Base-by-base conservation (phyloP, 2,797 vertebrate species). In the Merluccius polli region DNA sequence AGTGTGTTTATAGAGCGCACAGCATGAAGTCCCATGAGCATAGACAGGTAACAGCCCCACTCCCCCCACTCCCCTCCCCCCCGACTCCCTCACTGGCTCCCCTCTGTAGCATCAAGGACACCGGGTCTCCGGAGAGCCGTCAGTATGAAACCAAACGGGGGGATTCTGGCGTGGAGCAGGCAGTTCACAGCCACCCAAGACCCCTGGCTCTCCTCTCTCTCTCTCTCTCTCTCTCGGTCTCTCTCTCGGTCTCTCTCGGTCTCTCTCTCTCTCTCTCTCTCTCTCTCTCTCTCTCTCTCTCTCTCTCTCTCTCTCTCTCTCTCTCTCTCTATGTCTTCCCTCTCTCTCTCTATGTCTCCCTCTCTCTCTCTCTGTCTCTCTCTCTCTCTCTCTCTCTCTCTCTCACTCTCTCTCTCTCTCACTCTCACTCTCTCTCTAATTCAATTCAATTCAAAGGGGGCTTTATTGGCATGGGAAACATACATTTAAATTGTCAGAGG, bases 271-370 rank as follows among this genome's bases (percentile, higher is more conserved):
- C 79, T 84, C 81, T 82, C 85, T 85, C 80, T 81, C 85, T 85
- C 84, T 90, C 83, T 76, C 80, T 84, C 81, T 82, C 85, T 85
- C 80, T 81, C 85, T 85, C 84, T 90, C 82, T 74, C 80, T 81
- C 88, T 90, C 89, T 92, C 90, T 85, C 88, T 90, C 84, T 79
- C 88, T 90, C 90, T 90, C 89, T 87, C 87, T 83, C 80, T 81
- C 87, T 84, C 81, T 82, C 85, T 85, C 80, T 81, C 85, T 85
- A 84, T 90, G n/a, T n/a, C n/a, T 82, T 76, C 80, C 1, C 79
- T 84, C 81, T 82, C 85, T 85, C n/a, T n/a, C n/a, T n/a, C n/a
- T n/a, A n/a, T n/a, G n/a, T n/a, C n/a, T n/a, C n/a, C n/a, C n/a
- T n/a, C 80, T 80, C 85, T 84, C 84, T 90, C 83, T 76, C 79